Percentiles rank a stretch among this genome's conserved stretches.
Conservation (phyloP, 2,888 invertebrate species). For the Alloplasta piceator region DNA sequence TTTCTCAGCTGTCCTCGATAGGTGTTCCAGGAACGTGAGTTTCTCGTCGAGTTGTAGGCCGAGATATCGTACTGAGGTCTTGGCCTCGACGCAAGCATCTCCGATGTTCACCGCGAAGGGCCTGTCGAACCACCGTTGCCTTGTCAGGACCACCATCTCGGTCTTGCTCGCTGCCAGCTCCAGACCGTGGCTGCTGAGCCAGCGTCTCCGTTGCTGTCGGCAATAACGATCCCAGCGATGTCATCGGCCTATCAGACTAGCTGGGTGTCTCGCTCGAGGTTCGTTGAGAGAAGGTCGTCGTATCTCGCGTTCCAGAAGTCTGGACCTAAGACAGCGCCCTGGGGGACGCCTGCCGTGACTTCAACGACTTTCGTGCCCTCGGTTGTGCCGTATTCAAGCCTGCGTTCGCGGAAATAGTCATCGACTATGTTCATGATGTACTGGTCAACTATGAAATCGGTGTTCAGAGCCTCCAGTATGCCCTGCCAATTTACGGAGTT, state of each 20-base stretch:
- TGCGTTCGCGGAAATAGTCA: conserved; percentile 59
- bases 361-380: conserved; percentile 45
- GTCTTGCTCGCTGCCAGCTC: no score
- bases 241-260: conserved; percentile 47
- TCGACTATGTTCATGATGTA: conserved; percentile 53
- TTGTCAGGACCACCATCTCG: no score
- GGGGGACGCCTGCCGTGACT: conserved; percentile 58
- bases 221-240: no score
- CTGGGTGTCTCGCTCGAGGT: conserved; percentile 25
- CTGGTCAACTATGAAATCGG: conserved; percentile 45
- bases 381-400: conserved; percentile 53
- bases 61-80: no score
- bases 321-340: conserved; percentile 61
- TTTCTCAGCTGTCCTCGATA: no score
- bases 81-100: no score
- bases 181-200: no score
- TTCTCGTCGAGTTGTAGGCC: no score
- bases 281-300: conserved; percentile 49
- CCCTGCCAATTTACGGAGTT: conserved; percentile 63
- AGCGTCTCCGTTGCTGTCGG: conserved; percentile 36
- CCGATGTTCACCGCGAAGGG: no score
- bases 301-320: conserved; percentile 64
- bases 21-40: no score
- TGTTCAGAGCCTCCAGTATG: conserved; percentile 57
- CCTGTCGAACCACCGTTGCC: no score